Evolutionary conservation across 2,888 invertebrate genomes (phyloP).

Genomic region (Peribatodes rhomboidaria): DNA sequence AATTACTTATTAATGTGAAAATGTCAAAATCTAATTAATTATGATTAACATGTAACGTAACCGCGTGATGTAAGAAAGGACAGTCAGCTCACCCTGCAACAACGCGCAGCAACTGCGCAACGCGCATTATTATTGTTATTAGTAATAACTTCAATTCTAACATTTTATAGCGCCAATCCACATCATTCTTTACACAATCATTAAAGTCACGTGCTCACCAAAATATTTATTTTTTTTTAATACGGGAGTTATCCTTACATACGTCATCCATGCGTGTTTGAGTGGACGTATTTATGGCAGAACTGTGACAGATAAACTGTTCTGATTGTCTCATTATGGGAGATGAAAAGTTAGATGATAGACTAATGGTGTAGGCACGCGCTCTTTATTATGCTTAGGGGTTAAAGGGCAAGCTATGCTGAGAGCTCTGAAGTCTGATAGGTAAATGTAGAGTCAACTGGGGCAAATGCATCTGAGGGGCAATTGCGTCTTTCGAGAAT

Average conservation of each 20-base stretch:
- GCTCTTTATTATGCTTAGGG: conserved; percentile 38
- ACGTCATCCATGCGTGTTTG: conserved; percentile 36
- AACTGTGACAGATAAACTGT: conserved; percentile 71
- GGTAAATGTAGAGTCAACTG: too few relatives aligned
- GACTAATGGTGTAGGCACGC: conserved; percentile 44
- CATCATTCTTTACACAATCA: too few relatives aligned
- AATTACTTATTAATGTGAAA: too few relatives aligned
- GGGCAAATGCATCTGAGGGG: too few relatives aligned
- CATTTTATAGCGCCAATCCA: too few relatives aligned
- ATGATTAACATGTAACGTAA: too few relatives aligned
- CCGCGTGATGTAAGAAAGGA: too few relatives aligned
- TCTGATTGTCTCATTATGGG: conserved; percentile 71
- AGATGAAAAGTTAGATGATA: conserved; percentile 33
- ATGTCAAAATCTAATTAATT: too few relatives aligned
- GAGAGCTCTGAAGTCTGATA: not conserved
- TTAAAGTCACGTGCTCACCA: not conserved
- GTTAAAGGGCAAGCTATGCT: conserved; percentile 24
- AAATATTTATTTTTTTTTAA: conserved; percentile 1
- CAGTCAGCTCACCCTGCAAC: too few relatives aligned
- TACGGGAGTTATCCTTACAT: conserved; percentile 31
- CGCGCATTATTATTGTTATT: not conserved
- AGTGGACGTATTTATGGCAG: conserved; percentile 37
- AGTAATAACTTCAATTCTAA: not conserved
- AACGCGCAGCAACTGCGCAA: too few relatives aligned
- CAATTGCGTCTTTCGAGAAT: too few relatives aligned